These are phyloP conservation scores for Drosophila chauvacae DNA, from an alignment of 1,140 invertebrate species.

Conservation along the genomic window DNA sequence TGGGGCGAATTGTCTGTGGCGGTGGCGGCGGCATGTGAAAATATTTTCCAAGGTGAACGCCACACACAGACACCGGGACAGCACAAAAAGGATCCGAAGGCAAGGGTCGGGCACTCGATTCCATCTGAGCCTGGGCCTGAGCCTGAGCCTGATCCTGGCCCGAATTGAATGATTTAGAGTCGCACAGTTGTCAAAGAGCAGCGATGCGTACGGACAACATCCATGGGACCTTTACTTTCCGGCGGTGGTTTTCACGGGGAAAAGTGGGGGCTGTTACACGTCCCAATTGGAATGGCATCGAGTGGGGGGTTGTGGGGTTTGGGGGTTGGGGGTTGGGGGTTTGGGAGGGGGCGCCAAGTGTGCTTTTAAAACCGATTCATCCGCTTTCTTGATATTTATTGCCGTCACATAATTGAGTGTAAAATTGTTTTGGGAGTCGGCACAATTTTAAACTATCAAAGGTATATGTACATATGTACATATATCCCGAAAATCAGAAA, in stretches of 20 bases:
- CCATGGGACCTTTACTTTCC: constrained; percentile 15
- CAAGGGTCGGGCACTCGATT: constrained; percentile 44
- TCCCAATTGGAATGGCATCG: constrained; percentile 26
- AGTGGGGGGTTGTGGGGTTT: constrained; percentile 1
- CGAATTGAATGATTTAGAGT: constrained; percentile 78
- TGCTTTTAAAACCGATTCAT: constrained; percentile 80
- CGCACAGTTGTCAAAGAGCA: constrained; percentile 82
- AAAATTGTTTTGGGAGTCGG: constrained; percentile 54
- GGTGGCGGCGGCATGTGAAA: constrained; percentile 70
- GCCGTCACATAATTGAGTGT: constrained; percentile 75
- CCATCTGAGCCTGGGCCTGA: constrained; percentile 52
- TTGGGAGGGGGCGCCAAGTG: constrained; percentile 63
- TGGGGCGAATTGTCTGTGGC: constrained; percentile 32
- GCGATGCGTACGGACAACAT: constrained; percentile 69
- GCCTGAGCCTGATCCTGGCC: constrained; percentile 19
- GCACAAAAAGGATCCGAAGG: constrained; percentile 44
- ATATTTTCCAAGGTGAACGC: constrained; percentile 80
- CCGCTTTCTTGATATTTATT: constrained; percentile 73
- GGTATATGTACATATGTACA: not conserved
- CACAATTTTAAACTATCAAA: constrained; percentile 20
- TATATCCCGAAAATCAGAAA: not conserved
- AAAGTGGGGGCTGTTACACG: constrained; percentile 10
- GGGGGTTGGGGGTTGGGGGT: constrained; percentile 17
- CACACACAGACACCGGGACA: constrained; percentile 50
- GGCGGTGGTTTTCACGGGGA: not conserved